phyloP scores from a whole-genome alignment of 2,888 invertebrate species.

The Brenthis ino region DNA sequence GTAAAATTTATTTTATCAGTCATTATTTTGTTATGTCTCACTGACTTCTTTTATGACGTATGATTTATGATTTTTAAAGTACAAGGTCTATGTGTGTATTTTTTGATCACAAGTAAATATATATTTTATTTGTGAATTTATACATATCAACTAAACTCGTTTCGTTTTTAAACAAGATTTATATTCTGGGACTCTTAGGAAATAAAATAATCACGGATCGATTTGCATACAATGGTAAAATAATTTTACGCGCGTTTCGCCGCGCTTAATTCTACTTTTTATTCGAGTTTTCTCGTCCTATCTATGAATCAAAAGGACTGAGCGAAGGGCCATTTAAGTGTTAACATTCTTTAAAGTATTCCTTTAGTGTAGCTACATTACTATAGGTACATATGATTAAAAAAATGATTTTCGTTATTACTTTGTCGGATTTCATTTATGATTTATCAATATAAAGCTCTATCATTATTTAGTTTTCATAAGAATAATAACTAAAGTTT shows the following conservation, averaged over 20 bases:
- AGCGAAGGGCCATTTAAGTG: slow-evolving; percentile 72
- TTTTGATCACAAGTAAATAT: slow-evolving; percentile 27
- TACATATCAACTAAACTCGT: slow-evolving; percentile 67
- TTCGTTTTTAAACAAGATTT: slow-evolving; percentile 77
- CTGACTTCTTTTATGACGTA: slow-evolving; percentile 22
- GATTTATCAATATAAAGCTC: too few species aligned
- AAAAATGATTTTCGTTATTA: too few species aligned
- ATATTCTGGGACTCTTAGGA: slow-evolving; percentile 78
- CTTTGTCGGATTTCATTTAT: too few species aligned
- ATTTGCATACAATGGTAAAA: slow-evolving; percentile 83
- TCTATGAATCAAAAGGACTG: slow-evolving; percentile 79
- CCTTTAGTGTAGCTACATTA: not conserved
- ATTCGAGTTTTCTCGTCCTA: slow-evolving; percentile 78
- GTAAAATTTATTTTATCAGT: slow-evolving; percentile 27
- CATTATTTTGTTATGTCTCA: slow-evolving; percentile 28
- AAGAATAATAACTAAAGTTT: too few species aligned
- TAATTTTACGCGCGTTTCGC: slow-evolving; percentile 83
- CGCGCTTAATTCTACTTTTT: slow-evolving; percentile 81
- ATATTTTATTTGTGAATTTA: slow-evolving; percentile 52
- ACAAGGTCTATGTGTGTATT: slow-evolving; percentile 12
- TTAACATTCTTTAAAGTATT: slow-evolving; percentile 64
- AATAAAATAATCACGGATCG: slow-evolving; percentile 81
- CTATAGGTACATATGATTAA: too few species aligned
- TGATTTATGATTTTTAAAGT: slow-evolving; percentile 17
- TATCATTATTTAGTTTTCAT: too few species aligned